A percentile compares a stretch with the other conserved stretches of the same genome.
Conservation (phyloP, 2,888 invertebrate genomes). For the Sinhomidia bicolor region DNA sequence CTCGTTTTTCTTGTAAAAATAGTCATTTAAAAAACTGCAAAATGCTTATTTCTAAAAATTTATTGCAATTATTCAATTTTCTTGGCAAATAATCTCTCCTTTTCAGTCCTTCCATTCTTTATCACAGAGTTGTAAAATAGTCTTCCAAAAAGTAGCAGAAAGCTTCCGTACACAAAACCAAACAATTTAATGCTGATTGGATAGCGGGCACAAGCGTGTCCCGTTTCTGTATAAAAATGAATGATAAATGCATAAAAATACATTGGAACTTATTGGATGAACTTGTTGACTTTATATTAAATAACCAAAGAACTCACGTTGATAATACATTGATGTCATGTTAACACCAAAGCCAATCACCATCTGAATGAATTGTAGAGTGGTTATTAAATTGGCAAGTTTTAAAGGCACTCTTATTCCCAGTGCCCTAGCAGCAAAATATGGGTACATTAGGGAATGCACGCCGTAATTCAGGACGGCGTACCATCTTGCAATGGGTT, state of each 20-base stretch:
- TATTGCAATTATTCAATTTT: not conserved
- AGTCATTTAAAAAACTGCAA: too few species aligned
- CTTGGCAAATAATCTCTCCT: too few species aligned
- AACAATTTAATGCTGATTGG: constrained; percentile 52
- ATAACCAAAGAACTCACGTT: constrained; percentile 27
- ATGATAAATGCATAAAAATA: not conserved
- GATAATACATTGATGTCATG: constrained; percentile 19
- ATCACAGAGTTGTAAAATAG: constrained; percentile 53
- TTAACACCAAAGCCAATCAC: constrained; percentile 32
- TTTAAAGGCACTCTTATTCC: constrained; percentile 4
- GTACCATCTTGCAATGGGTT: constrained; percentile 95
- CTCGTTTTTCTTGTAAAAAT: too few species aligned
- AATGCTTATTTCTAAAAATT: too few species aligned
- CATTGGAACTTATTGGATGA: too few species aligned
- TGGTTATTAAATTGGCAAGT: constrained; percentile 58
- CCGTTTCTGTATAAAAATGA: constrained; percentile 39
- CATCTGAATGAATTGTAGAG: constrained; percentile 60
- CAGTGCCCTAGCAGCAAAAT: constrained; percentile 41
- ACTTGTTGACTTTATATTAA: not conserved
- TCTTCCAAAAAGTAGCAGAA: constrained; percentile 62
- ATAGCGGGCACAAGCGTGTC: constrained; percentile 42
- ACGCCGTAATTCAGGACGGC: constrained; percentile 97
- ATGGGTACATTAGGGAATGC: constrained; percentile 82
- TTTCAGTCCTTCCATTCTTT: not conserved
- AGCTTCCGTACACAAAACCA: constrained; percentile 55